Conservation (phyloP, 2,888 invertebrate genomes). For the Dasypogon diadema region DNA sequence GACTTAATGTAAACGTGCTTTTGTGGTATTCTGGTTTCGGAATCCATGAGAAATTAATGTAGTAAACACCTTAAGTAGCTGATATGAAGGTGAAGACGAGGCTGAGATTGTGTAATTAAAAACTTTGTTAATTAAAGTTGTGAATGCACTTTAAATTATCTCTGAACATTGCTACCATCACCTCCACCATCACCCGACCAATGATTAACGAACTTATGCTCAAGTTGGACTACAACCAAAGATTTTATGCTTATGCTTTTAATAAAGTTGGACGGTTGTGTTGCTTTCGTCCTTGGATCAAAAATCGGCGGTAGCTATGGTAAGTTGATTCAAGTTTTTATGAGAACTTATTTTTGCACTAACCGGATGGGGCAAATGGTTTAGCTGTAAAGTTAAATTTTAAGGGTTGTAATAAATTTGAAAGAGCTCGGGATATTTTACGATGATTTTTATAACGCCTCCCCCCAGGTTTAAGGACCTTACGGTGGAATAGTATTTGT, state of each 20-base stretch:
- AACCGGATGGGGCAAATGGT: not conserved
- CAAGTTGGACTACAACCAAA: conserved; percentile 28
- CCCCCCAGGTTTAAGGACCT: no score
- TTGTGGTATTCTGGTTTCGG: conserved; percentile 47
- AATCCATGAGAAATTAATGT: conserved; percentile 52
- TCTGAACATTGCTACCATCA: not conserved
- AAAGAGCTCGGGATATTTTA: no score
- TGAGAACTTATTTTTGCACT: not conserved
- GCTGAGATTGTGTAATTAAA: conserved; percentile 50
- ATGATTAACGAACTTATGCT: not conserved
- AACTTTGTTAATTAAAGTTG: conserved; percentile 54
- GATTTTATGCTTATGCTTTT: conserved; percentile 41
- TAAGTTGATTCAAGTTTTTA: conserved; percentile 15
- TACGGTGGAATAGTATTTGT: no score
- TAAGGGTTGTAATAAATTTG: no score
- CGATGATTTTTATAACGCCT: not conserved
- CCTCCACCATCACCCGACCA: not conserved
- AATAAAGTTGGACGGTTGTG: conserved; percentile 10
- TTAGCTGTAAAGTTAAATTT: no score
- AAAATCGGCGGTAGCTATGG: conserved; percentile 1
- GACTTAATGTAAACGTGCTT: conserved; percentile 29
- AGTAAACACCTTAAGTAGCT: conserved; percentile 43
- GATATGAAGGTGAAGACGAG: not conserved
- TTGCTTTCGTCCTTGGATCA: not conserved
- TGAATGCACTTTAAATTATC: conserved; percentile 45